Evolutionary conservation across 2,113 vertebrate species (phyloP).

Genomic region (Myrmecophaga tridactyla): DNA sequence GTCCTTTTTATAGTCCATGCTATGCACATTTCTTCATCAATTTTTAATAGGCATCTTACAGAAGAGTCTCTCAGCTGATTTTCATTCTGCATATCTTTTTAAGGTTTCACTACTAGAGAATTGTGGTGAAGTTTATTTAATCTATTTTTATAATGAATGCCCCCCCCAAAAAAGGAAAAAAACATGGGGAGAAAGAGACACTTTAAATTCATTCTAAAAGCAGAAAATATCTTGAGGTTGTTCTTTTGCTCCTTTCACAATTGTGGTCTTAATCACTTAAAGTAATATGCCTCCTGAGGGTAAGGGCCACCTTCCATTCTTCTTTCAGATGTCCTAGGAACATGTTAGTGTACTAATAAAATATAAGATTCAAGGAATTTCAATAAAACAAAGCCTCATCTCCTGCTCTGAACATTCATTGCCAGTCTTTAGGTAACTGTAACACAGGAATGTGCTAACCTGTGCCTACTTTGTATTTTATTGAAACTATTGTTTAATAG

Average conservation of each 20-base stretch:
- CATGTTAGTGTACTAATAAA: neutral
- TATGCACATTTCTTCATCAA: neutral
- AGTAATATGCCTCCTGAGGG: neutral
- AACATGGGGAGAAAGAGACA: neutral
- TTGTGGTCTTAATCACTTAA: neutral
- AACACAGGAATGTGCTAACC: neutral
- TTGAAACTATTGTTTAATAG: neutral
- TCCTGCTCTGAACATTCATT: neutral
- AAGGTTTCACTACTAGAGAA: neutral
- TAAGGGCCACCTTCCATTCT: neutral
- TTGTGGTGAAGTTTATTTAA: neutral
- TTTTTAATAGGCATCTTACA: neutral
- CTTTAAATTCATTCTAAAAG: neutral
- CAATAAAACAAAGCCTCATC: neutral
- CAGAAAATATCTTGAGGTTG: neutral
- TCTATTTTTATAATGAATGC: neutral
- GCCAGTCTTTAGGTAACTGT: neutral
- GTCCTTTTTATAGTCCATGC: neutral
- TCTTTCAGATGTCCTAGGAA: neutral
- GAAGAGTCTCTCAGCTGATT: neutral
- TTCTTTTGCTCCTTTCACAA: neutral
- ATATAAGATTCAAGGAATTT: neutral
- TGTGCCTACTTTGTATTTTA: neutral
- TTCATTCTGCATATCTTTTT: neutral
- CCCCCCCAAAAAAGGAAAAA: neutral